Conservation (phyloP, 2,888 invertebrate genomes). For the Drosophila barbarae region DNA sequence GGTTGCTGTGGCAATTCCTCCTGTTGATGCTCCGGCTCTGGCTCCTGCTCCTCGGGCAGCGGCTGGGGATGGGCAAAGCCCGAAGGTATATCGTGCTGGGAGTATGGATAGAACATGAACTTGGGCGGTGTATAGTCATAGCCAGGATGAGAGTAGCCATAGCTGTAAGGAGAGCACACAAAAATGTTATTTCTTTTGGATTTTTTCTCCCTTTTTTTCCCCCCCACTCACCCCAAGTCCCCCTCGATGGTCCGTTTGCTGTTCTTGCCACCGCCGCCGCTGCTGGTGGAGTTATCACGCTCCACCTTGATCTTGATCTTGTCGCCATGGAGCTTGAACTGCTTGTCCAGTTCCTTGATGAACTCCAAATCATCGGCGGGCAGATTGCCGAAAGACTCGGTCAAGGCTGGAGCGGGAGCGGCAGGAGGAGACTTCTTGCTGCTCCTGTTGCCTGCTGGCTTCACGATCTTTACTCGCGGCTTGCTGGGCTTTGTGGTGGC, state of each 20-base stretch:
- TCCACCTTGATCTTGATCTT: conserved; percentile 79
- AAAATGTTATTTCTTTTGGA: conserved; percentile 73
- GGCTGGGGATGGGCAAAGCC: conserved; percentile 52
- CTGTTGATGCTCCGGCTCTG: neutral
- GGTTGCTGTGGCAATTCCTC: conserved; percentile 36
- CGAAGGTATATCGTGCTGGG: conserved; percentile 83
- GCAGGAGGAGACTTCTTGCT: conserved; percentile 34
- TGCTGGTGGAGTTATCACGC: conserved; percentile 67
- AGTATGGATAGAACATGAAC: conserved; percentile 86
- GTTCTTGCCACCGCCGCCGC: conserved; percentile 57
- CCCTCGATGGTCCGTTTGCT: conserved; percentile 87
- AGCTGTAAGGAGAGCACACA: conserved; percentile 74
- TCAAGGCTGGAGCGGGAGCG: conserved; percentile 32
- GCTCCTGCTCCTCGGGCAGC: conserved; percentile 33
- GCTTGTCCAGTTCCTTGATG: conserved; percentile 79
- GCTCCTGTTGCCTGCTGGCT: neutral
- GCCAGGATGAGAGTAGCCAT: conserved; percentile 76
- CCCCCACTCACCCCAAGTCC: conserved; percentile 84
- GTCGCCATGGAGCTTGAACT: conserved; percentile 78
- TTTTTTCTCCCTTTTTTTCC: neutral
- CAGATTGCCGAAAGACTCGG: conserved; percentile 75
- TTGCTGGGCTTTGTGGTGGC: conserved; percentile 59
- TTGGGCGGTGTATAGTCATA: conserved; percentile 80
- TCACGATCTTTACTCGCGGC: conserved; percentile 56
- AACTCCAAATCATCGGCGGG: conserved; percentile 78